Conservation (phyloP, 1,140 invertebrate genomes). For the Ridgeia piscesae region DNA sequence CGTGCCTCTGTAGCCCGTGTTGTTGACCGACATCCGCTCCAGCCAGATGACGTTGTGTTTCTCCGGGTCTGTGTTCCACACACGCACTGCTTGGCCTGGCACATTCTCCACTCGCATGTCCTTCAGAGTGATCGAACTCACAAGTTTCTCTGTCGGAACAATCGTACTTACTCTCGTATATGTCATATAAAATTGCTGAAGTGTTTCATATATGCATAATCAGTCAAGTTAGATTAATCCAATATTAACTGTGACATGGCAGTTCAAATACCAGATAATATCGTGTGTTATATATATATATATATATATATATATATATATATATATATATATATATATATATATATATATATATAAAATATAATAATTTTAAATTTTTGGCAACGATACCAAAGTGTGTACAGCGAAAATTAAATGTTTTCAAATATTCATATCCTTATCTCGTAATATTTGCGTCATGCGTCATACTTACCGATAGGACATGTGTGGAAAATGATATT, state of each 20-base stretch:
- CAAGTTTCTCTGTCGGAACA: not conserved
- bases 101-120: not conserved
- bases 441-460: not conserved
- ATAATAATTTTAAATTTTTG: too few relatives aligned
- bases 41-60: not conserved
- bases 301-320: too few relatives aligned
- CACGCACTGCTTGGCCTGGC: not conserved
- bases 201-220: not conserved
- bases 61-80: not conserved
- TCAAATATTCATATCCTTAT: not conserved
- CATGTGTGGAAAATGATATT: not conserved
- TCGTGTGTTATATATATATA: too few relatives aligned
- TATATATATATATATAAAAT: not conserved
- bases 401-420: not conserved
- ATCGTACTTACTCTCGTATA: not conserved
- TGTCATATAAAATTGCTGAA: not conserved
- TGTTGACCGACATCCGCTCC: not conserved
- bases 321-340: too few relatives aligned
- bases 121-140: not conserved
- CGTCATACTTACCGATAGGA: not conserved
- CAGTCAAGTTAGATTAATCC: not conserved
- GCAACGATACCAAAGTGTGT: too few relatives aligned
- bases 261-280: not conserved
- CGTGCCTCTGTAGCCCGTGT: not conserved
- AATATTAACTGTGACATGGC: not conserved